phyloP scores from a whole-genome alignment of 2,888 invertebrate genomes.

The Asteroscopus sphinx region DNA sequence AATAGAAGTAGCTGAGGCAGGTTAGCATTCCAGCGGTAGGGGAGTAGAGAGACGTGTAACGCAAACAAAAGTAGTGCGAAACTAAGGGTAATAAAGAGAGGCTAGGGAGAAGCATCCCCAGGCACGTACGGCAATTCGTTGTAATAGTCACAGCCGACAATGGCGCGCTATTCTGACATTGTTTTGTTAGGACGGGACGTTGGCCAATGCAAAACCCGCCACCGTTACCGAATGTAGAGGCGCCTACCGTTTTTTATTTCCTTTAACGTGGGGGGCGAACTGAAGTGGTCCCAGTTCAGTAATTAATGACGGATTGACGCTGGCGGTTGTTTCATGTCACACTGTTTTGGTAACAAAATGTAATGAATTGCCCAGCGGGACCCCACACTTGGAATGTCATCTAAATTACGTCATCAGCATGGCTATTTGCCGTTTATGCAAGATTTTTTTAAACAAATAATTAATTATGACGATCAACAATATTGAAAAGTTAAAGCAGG shows the following conservation, averaged over 20 bases:
- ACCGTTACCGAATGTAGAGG: conserved; percentile 68
- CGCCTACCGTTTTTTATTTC: conserved; percentile 74
- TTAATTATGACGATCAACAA: conserved; percentile 5
- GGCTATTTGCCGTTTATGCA: conserved; percentile 16
- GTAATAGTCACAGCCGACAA: conserved; percentile 84
- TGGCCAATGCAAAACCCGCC: conserved; percentile 78
- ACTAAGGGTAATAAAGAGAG: conserved; percentile 80
- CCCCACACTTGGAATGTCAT: conserved; percentile 83
- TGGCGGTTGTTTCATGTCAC: conserved; percentile 81
- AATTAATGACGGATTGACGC: conserved; percentile 85
- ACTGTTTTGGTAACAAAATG: conserved; percentile 87
- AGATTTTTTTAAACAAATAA: conserved; percentile 11
- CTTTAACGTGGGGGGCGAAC: conserved; percentile 80
- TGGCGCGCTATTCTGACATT: conserved; percentile 75
- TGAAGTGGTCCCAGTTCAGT: conserved; percentile 80
- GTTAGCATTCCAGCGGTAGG: conserved; percentile 72
- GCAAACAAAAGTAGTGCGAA: conserved; percentile 81
- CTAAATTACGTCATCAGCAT: conserved; percentile 75
- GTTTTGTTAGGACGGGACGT: conserved; percentile 83
- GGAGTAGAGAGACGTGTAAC: conserved; percentile 73
- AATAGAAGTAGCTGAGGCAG: conserved; percentile 61
- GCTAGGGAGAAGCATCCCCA: conserved; percentile 71
- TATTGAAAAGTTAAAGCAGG: neutral
- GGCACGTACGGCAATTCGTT: conserved; percentile 85
- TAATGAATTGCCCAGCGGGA: conserved; percentile 82